Percentiles rank a stretch among this genome's conserved stretches.
Evolutionary conservation across 1,140 invertebrate genomes (phyloP).

Genomic region (Drosophila sproati): DNA sequence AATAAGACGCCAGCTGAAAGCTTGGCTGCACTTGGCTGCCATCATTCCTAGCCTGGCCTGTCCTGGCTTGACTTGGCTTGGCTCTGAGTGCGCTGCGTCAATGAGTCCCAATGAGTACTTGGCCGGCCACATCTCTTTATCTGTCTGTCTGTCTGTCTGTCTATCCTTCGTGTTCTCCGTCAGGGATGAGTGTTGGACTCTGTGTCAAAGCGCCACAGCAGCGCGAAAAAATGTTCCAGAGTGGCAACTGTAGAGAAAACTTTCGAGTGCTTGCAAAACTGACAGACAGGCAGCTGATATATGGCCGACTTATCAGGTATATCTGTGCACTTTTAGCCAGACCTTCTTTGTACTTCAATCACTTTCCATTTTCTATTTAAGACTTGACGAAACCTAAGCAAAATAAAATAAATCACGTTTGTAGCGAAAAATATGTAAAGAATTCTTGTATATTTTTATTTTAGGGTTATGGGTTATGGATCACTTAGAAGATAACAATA

Average conservation of each 20-base stretch:
- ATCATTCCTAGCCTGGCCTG: background rate
- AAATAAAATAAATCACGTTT: no score
- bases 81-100: conserved; percentile 39
- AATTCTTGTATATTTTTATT: no score
- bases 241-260: conserved; percentile 62
- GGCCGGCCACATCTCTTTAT: conserved; percentile 20
- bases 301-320: conserved; percentile 52
- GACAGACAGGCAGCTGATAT: conserved; percentile 56
- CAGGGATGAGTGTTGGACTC: conserved; percentile 54
- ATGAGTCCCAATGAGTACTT: conserved; percentile 28
- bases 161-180: background rate
- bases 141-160: background rate
- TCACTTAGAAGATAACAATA: no score
- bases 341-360: no score
- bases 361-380: no score
- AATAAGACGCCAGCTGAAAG: conserved; percentile 74
- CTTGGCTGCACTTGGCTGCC: conserved; percentile 55
- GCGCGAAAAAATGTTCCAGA: conserved; percentile 53
- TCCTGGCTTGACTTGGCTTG: conserved; percentile 19
- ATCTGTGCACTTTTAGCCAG: conserved; percentile 12
- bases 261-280: conserved; percentile 21
- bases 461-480: no score
- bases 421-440: no score
- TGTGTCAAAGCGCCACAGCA: conserved; percentile 76
- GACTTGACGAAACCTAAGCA: no score